These are phyloP conservation scores for Ciconia stormi DNA, from an alignment of 2,113 vertebrate species.

Conservation along the genomic window DNA sequence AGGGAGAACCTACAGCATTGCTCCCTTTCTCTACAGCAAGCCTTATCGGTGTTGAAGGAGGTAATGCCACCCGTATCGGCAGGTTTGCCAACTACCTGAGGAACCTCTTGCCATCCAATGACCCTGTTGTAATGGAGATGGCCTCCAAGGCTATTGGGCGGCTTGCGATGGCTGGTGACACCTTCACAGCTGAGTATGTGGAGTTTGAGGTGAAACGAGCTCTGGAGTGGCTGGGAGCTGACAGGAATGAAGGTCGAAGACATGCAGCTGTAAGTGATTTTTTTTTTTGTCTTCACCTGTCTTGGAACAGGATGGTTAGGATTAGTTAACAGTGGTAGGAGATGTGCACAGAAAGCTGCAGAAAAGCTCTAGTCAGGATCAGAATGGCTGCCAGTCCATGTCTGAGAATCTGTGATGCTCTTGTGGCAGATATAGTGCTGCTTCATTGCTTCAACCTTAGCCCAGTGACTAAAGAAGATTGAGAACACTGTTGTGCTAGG, in stretches of 20 bases:
- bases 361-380: not conserved
- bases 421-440: not conserved
- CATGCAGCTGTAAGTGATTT: conserved; percentile 88
- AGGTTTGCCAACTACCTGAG: conserved; percentile 97
- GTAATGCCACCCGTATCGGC: conserved; percentile 94
- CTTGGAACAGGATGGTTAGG: not conserved
- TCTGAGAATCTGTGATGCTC: not conserved
- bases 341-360: not conserved
- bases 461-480: not conserved
- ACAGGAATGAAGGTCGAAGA: conserved; percentile 94
- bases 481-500: not conserved
- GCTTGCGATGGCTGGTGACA: conserved; percentile 96
- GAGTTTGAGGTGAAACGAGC: conserved; percentile 99
- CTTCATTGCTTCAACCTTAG: not conserved
- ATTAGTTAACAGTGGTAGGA: not conserved
- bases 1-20: not conserved
- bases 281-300: not conserved
- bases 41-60: conserved; percentile 95
- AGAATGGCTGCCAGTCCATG: not conserved
- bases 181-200: conserved; percentile 97
- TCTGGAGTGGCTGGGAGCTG: conserved; percentile 95
- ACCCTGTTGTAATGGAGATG: conserved; percentile 98
- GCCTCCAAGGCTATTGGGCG: conserved; percentile 96
- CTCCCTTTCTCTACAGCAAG: conserved; percentile 82
- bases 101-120: conserved; percentile 95